Evolutionary conservation across 2,888 invertebrate genomes (phyloP).

Genomic region (Drosophila histrio): DNA sequence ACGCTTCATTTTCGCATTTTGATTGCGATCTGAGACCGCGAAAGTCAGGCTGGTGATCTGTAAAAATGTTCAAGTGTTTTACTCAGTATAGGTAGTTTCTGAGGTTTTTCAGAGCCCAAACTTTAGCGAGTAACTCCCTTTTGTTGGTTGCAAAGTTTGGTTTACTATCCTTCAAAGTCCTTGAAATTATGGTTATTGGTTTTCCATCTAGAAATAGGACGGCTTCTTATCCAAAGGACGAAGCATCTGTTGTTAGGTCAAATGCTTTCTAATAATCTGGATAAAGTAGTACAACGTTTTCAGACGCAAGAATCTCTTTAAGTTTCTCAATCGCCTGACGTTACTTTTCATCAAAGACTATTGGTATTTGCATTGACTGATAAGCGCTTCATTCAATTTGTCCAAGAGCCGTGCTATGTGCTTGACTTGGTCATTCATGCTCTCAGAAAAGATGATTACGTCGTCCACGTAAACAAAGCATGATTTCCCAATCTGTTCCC

Average conservation of each 20-base stretch:
- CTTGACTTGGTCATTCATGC: not conserved
- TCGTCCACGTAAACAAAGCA: not conserved
- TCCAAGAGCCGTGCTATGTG: constrained; percentile 10
- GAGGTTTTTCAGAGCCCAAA: too few relatives aligned
- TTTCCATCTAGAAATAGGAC: not conserved
- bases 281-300: not conserved
- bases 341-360: not conserved
- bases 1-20: too few relatives aligned
- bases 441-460: not conserved
- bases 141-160: not conserved
- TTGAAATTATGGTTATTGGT: not conserved
- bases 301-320: not conserved
- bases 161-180: not conserved
- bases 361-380: not conserved
- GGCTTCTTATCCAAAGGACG: not conserved
- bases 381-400: not conserved
- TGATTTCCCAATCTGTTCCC: not conserved
- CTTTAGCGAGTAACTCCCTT: too few relatives aligned
- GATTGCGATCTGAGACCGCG: not conserved
- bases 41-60: not conserved
- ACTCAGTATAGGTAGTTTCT: too few relatives aligned
- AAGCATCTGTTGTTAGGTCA: not conserved
- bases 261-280: not conserved
- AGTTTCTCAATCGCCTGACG: not conserved
- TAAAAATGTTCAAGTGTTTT: not conserved